A percentile compares a stretch with the other conserved stretches of the same genome.
Evolutionary conservation across 2,888 invertebrate genomes (phyloP).

Genomic region (Dryobota labecula): DNA sequence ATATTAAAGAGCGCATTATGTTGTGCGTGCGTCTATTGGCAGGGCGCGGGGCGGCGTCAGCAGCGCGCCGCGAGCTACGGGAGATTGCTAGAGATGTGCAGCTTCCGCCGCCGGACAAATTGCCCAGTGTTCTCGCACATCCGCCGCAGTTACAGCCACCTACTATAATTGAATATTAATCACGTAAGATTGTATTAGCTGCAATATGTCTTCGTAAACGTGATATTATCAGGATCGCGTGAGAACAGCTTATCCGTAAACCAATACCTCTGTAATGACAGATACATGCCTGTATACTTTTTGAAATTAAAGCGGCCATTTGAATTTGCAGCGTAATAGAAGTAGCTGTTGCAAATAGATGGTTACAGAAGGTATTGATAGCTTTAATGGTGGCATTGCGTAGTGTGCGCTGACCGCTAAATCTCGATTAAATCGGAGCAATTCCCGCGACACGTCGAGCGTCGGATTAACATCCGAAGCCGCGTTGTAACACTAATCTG

Average conservation of each 20-base stretch:
- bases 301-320: conserved; percentile 44
- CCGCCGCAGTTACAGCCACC: conserved; percentile 70
- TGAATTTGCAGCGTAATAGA: conserved; percentile 52
- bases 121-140: conserved; percentile 74
- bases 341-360: conserved; percentile 54
- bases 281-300: conserved; percentile 34
- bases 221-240: conserved; percentile 63
- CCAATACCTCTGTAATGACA: conserved; percentile 56
- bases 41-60: conserved; percentile 44
- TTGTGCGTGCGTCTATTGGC: conserved; percentile 62
- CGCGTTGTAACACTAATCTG: conserved; percentile 89
- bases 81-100: conserved; percentile 81
- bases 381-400: conserved; percentile 66
- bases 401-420: conserved; percentile 80
- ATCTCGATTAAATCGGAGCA: conserved; percentile 86
- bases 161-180: conserved; percentile 79
- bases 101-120: conserved; percentile 84
- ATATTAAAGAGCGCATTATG: conserved; percentile 58
- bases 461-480: conserved; percentile 89
- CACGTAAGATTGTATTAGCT: conserved; percentile 69
- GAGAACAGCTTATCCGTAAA: conserved; percentile 66
- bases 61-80: conserved; percentile 71
- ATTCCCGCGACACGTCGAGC: conserved; percentile 87
- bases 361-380: conserved; percentile 56
- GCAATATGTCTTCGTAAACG: conserved; percentile 63